phyloP scores from a whole-genome alignment of 2,113 vertebrate genomes.

The Lepisosteus osseus region DNA sequence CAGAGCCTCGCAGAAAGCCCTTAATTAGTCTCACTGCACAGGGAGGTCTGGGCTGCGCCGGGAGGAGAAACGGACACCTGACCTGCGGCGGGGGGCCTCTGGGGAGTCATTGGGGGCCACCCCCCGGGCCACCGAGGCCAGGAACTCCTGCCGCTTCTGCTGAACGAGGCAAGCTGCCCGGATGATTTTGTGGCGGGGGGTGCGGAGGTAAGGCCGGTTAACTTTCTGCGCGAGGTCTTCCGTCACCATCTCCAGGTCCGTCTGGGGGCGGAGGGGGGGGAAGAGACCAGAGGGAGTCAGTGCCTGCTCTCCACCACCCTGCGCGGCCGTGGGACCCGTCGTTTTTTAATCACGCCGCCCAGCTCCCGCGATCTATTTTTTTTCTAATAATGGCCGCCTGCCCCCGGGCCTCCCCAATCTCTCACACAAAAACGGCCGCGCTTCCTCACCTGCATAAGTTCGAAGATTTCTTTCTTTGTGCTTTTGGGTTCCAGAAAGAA shows the following conservation, averaged over 20 bases:
- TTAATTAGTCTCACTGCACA: no score
- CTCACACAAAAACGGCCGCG: no score
- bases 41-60: not conserved
- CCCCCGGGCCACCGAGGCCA: conserved; percentile 91
- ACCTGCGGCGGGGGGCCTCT: conserved; percentile 91
- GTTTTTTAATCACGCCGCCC: no score
- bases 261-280: conserved; percentile 59
- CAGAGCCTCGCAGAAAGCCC: no score
- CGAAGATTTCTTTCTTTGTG: conserved; percentile 99
- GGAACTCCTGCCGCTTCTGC: conserved; percentile 94
- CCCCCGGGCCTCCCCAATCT: no score
- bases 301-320: no score
- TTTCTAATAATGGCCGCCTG: no score
- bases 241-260: conserved; percentile 97
- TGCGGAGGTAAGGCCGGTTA: conserved; percentile 95
- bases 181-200: conserved; percentile 95
- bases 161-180: conserved; percentile 93
- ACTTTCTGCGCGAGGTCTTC: conserved; percentile 98
- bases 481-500: conserved; percentile 98
- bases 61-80: conserved; percentile 18
- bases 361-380: no score
- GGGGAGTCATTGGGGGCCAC: conserved; percentile 96
- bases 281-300: no score
- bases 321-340: no score
- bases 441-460: conserved; percentile 92